Evolutionary conservation across 1,140 invertebrate genomes (phyloP), one percentile per base, ranked within the genome.

Genomic region (Aphelinus atriplicis): DNA sequence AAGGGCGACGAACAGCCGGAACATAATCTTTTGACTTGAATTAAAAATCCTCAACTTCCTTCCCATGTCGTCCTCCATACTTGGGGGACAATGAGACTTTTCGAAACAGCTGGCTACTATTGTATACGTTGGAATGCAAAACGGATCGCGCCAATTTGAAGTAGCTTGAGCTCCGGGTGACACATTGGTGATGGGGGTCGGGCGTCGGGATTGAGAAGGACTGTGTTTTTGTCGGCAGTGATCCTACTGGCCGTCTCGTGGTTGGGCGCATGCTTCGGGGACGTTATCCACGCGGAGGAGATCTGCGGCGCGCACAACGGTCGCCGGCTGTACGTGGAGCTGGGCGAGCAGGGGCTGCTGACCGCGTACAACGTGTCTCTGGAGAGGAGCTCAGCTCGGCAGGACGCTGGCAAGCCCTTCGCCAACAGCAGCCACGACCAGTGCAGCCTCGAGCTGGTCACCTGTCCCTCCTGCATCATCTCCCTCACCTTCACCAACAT

Each of bases 401-500:
- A 82, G 51, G 65, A 81, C 7, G 10, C 64, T 0, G 78, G 80
- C 48, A 2, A 58, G 1, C 77, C 77, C 47, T 63, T 77, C 56
- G 79, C 79, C 2, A 78, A 46, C 9, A 84, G 83, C 78, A 87
- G 86, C 7, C 87, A 89, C 76, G 87, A 90, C 67, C 90, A 92
- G 73, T 94, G 93, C 80, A 91, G 88, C 73, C 84, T 93, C 62
- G 92, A 93, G 80, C 83, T 94, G 60, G 90, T 93, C 4, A 93
- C 92, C 5, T 94, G 93, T 80, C 91, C 93, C 0, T 92, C 91
- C 2, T 94, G 93, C 79, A 89, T 93, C 48, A 90, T 94, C 42
- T 86, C 89, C 3, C 85, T 93, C 7, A 89, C 88, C 56, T 92
- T 93, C 73, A 90, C 88, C 75, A 89, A 88, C 45, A 81, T 91